Base-by-base conservation (phyloP, 1,140 invertebrate genomes). In the Pachypeltis micranthus region DNA sequence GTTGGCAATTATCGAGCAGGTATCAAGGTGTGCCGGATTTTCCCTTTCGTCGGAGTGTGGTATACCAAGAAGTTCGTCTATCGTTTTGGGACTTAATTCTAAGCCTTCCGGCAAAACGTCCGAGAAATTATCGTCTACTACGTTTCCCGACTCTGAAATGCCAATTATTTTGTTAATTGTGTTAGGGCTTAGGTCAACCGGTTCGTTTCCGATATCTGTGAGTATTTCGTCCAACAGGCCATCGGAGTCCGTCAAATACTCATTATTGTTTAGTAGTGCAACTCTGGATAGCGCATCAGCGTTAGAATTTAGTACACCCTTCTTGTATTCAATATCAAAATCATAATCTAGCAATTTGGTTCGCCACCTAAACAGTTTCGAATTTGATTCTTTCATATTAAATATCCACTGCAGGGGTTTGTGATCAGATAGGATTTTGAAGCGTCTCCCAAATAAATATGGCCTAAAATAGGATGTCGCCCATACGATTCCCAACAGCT, bases 401-500 rank as follows among this genome's bases (percentile, higher is more conserved):
- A 73, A 72, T 23, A 82, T 65, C 72, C 75, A 81, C 44, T 65
- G 70, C 25, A 81, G 67, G 1, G 75, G 74, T 64, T 74, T 73
- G 59, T 80, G 78, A 63, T 83, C 80, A 0, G 78, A 81, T 25
- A 73, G 65, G 3, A 80, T 75, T 25, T 64, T 72, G 61, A 82
- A 78, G 29, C 74, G 69, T 59, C 60, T 72, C 25, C 74, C 75
- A 64, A 73, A 74, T 1, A 81, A 63, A 69, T 77, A 80, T 26
- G 73, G 69, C 64, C 74, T 51, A 66, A 79, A 78, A 58, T 74
- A 70, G 66, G 74, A 71, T 1, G 74, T 67, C 10, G 72, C 72
- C 72, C 73, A 78, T 0, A 82, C 70, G 10, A 82, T 73, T 1
- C 77, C 78, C 23, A 83, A 65, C 51, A 78, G 68, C 73, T 83